These are phyloP conservation scores for Thereva nobilitata DNA, from an alignment of 2,888 invertebrate genomes.

Conservation along the genomic window DNA sequence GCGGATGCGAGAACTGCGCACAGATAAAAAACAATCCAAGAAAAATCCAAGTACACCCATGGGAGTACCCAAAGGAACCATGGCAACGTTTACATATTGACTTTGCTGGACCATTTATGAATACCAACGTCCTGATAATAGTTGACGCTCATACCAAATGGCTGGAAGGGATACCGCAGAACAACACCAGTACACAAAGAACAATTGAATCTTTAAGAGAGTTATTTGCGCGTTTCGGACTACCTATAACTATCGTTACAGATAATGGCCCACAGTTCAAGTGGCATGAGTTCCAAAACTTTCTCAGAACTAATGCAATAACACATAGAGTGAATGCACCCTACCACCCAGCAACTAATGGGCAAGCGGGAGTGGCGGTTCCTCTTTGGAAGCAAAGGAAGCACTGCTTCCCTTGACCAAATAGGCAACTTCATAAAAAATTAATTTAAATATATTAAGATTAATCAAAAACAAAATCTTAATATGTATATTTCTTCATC, in stretches of 20 bases:
- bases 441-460: no score
- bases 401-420: no score
- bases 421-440: no score
- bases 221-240: conserved; percentile 35
- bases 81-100: background rate
- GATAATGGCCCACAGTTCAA: conserved; percentile 42
- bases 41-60: no score
- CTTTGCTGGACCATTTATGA: background rate
- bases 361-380: no score
- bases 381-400: no score
- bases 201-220: conserved; percentile 28
- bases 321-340: conserved; percentile 42
- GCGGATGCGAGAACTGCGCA: conserved; percentile 8
- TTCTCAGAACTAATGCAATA: conserved; percentile 39
- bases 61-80: conserved; percentile 3
- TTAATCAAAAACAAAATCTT: no score
- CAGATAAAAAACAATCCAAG: no score
- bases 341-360: conserved; percentile 44
- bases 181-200: conserved; percentile 5
- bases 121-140: conserved; percentile 27
- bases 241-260: conserved; percentile 38
- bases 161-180: conserved; percentile 35
- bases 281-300: conserved; percentile 38
- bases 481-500: no score
- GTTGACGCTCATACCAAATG: conserved; percentile 39